Conservation (phyloP, 2,797 vertebrate genomes). For the Sylvilagus floridanus region DNA sequence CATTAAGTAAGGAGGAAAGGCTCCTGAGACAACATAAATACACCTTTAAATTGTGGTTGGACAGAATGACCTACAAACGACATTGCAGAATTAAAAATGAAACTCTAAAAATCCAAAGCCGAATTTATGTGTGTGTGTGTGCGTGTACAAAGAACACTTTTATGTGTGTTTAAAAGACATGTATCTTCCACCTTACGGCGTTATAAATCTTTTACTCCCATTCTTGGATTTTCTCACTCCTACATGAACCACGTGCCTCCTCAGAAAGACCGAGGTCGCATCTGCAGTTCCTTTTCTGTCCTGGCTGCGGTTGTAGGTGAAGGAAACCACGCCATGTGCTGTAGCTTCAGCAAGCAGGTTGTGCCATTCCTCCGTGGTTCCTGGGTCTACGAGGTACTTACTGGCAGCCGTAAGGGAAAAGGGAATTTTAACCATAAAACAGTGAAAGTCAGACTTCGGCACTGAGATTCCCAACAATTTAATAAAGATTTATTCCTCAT, state of each 20-base stretch:
- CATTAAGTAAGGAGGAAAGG: background rate
- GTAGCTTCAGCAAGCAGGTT: background rate
- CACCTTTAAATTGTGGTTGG: background rate
- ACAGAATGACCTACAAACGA: slow-evolving; percentile 25
- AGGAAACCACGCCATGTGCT: slow-evolving; percentile 38
- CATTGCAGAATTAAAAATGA: background rate
- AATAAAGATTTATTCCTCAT: background rate
- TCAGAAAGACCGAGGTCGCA: background rate
- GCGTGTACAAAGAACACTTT: background rate
- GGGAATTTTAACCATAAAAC: slow-evolving; percentile 42
- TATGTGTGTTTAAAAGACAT: background rate
- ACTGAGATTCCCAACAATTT: slow-evolving; percentile 13
- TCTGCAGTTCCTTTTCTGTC: too few species aligned
- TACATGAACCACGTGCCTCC: background rate
- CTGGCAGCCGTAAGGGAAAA: slow-evolving; percentile 2
- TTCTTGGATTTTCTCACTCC: background rate
- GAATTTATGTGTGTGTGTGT: background rate
- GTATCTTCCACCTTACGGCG: background rate
- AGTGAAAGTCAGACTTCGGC: background rate
- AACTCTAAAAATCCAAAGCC: background rate
- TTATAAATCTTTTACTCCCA: background rate
- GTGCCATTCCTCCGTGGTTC: slow-evolving; percentile 5
- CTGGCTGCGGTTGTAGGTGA: background rate
- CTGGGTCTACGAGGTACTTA: slow-evolving; percentile 2
- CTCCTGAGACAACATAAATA: background rate